Conservation (phyloP, 2,888 invertebrate genomes). For the Eueremaeus valkanovi region DNA sequence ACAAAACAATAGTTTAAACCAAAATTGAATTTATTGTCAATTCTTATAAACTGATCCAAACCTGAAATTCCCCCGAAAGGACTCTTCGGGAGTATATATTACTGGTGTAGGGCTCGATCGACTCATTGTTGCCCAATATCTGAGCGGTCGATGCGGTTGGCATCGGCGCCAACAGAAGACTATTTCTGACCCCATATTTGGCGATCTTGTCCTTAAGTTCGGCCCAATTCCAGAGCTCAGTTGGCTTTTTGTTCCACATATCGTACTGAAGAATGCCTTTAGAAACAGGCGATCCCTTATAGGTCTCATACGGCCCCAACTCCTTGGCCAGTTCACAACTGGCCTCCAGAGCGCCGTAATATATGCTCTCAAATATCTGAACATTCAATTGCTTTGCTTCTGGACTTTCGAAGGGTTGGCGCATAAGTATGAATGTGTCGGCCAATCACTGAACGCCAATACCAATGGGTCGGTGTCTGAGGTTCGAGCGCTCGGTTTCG, state of each 20-base stretch:
- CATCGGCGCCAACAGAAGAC: conserved; percentile 91
- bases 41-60: not conserved
- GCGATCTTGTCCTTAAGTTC: conserved; percentile 76
- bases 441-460: conserved; percentile 97
- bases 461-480: conserved; percentile 65
- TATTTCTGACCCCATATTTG: conserved; percentile 84
- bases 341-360: conserved; percentile 92
- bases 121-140: conserved; percentile 97
- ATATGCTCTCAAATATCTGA: conserved; percentile 96
- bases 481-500: conserved; percentile 74
- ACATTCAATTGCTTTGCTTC: conserved; percentile 80
- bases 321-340: conserved; percentile 87
- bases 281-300: conserved; percentile 84
- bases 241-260: conserved; percentile 90
- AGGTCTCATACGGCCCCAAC: conserved; percentile 82
- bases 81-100: conserved; percentile 93
- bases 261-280: conserved; percentile 94
- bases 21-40: not conserved
- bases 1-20: not conserved
- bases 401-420: conserved; percentile 84
- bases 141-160: conserved; percentile 98
- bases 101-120: conserved; percentile 95
- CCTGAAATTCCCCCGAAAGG: conserved; percentile 83
- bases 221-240: conserved; percentile 84
- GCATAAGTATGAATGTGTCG: conserved; percentile 90